These are phyloP conservation scores for Phortica magna DNA, from an alignment of 2,888 invertebrate genomes.

Conservation along the genomic window DNA sequence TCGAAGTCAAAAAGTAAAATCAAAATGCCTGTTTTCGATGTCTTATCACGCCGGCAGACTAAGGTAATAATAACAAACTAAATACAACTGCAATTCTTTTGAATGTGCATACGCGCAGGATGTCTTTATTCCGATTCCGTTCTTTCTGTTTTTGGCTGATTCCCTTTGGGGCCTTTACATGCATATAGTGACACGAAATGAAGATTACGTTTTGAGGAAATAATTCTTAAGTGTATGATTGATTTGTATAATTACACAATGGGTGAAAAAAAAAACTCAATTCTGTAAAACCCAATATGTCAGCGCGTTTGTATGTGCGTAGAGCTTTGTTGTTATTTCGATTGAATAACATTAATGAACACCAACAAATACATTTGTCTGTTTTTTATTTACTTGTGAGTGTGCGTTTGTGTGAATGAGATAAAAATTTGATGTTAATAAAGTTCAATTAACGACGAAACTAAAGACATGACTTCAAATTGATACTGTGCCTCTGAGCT, in stretches of 20 bases:
- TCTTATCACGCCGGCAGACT: conserved; percentile 41
- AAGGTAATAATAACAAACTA: conserved; percentile 40
- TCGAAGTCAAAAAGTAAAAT: conserved; percentile 16
- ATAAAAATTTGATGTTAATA: background rate
- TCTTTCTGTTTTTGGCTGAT: too few relatives aligned
- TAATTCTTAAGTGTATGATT: background rate
- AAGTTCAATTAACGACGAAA: background rate
- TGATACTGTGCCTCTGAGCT: background rate
- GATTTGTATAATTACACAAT: conserved; percentile 8
- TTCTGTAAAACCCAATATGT: too few relatives aligned
- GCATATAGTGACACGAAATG: background rate
- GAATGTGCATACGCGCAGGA: too few relatives aligned
- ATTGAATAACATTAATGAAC: background rate
- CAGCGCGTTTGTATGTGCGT: background rate
- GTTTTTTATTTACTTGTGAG: background rate
- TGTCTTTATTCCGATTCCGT: too few relatives aligned
- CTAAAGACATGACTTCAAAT: background rate
- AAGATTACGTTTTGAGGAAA: background rate
- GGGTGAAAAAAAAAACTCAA: too few relatives aligned
- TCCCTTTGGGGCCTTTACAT: too few relatives aligned
- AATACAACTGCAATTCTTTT: too few relatives aligned
- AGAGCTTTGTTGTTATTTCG: background rate
- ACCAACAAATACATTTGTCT: background rate
- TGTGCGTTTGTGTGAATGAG: background rate
- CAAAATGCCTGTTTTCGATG: conserved; percentile 49